Evolutionary conservation across 2,888 invertebrate genomes (phyloP), one percentile per base, ranked within the genome.

Genomic region (Camptogramma bilineatum): DNA sequence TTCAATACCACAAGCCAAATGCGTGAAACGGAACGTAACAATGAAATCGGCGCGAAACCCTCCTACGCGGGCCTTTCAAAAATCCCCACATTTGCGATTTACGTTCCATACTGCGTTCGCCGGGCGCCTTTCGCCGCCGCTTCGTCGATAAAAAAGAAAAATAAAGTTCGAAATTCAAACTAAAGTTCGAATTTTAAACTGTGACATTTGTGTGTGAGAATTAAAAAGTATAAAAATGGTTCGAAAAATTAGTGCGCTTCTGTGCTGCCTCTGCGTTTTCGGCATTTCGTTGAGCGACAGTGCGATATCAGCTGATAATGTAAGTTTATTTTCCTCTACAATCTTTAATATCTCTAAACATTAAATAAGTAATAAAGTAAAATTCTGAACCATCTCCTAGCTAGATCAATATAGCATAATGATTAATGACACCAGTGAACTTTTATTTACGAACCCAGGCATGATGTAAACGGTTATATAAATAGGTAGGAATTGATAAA

Each of bases 31-130:
- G 80, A 90, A 90, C 90, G 90, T 67, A 69, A 70, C 70, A 77
- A 77, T 52, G 82, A 85, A 87, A 87, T 85, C 77, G 82, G 89
- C 91, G 91, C 84, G 86, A 90, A 90, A 83, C 93, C 92, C 90
- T 86, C 91, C 92, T 91, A 92, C 91, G 91, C 92, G 92, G 89
- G 91, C 91, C 92, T 91, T 93, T 93, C 92, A 91, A 93, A 91
- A 90, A 86, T 87, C 82, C 75, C 76, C 79, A 86, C 90, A 87
- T 84, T 85, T 82, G 80, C 83, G 76, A 80, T 77, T 81, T 75
- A 77, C 76, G 83, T 80, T 80, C 81, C 86, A 89, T 80, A 88
- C 80, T 75, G 85, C 82, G 82, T 81, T 78, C 82, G 79, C 79
- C 81, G 90, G 82, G 84, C 81, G 84, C 90, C 88, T 89, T 89